Evolutionary conservation across 2,888 invertebrate species (phyloP).

Genomic region (Stenurella melanura): DNA sequence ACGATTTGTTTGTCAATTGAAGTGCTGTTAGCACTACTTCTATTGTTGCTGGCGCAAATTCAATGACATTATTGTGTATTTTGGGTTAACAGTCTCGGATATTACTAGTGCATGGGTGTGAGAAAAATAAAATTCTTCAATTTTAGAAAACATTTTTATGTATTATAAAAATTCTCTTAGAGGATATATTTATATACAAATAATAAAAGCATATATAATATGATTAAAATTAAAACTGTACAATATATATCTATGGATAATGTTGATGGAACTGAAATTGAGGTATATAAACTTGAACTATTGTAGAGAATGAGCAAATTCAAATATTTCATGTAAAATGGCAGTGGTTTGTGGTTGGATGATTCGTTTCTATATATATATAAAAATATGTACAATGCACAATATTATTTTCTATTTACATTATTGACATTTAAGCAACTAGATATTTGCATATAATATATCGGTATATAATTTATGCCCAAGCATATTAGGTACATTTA

Average conservation of each 20-base stretch:
- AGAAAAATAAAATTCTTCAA: slow-evolving; percentile 3
- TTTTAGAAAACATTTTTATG: slow-evolving; percentile 51
- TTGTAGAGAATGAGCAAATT: slow-evolving; percentile 57
- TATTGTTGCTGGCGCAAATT: too few species aligned
- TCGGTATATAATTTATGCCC: slow-evolving; percentile 50
- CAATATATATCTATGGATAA: slow-evolving; percentile 56
- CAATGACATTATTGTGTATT: too few species aligned
- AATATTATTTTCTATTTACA: slow-evolving; percentile 38
- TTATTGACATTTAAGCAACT: slow-evolving; percentile 37
- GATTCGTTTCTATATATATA: slow-evolving; percentile 38
- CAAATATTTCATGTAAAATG: slow-evolving; percentile 49
- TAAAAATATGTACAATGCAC: slow-evolving; percentile 51
- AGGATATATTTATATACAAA: slow-evolving; percentile 57
- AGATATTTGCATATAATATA: slow-evolving; percentile 43
- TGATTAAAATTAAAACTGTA: slow-evolving; percentile 56
- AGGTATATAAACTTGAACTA: slow-evolving; percentile 61
- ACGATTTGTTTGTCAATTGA: too few species aligned
- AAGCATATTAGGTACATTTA: slow-evolving; percentile 61
- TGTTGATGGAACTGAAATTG: slow-evolving; percentile 56
- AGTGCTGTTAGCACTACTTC: too few species aligned
- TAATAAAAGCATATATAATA: slow-evolving; percentile 57
- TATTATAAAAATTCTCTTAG: slow-evolving; percentile 60
- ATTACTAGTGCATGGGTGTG: not conserved
- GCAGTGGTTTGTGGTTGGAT: slow-evolving; percentile 57
- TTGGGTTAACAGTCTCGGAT: too few species aligned